Percentiles rank a stretch among this genome's conserved stretches.
Evolutionary conservation across 37 sponge, comb jelly and placozoan species (phyloP).

Genomic region (Agelas oroides): DNA sequence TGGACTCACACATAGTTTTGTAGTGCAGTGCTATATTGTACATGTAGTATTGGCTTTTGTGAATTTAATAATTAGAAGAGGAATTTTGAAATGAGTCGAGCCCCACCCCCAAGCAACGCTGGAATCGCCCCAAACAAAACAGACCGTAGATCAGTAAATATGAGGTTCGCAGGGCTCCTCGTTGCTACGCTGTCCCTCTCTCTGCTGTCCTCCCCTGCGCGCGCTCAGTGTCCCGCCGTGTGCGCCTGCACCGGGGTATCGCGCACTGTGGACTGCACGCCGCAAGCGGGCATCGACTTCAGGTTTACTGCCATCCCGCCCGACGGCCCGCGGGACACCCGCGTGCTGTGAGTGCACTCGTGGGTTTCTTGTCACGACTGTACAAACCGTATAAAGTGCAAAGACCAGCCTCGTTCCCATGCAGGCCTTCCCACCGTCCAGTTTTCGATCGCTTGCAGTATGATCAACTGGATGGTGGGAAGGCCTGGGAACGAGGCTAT

Average conservation of each 20-base stretch:
- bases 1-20: no score
- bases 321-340: not conserved
- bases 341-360: constrained; percentile 27
- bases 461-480: no score
- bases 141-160: no score
- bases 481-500: no score
- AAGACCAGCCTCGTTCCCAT: not conserved
- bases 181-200: not conserved
- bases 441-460: no score
- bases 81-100: not conserved
- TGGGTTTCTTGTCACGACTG: no score
- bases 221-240: constrained; percentile 7
- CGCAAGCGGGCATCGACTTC: constrained; percentile 15
- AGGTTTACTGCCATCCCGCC: constrained; percentile 24
- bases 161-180: not conserved
- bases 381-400: no score
- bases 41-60: no score
- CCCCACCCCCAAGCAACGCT: constrained; percentile 55
- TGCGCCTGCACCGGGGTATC: constrained; percentile 11
- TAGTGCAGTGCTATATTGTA: no score
- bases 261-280: constrained; percentile 21
- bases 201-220: not conserved
- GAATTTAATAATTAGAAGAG: no score
- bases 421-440: no score
- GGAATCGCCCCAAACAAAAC: not conserved